A percentile compares a stretch with the other conserved stretches of the same genome.
Evolutionary conservation across 2,888 invertebrate genomes (phyloP).

Genomic region (Acanthosoma haemorrhoidale): DNA sequence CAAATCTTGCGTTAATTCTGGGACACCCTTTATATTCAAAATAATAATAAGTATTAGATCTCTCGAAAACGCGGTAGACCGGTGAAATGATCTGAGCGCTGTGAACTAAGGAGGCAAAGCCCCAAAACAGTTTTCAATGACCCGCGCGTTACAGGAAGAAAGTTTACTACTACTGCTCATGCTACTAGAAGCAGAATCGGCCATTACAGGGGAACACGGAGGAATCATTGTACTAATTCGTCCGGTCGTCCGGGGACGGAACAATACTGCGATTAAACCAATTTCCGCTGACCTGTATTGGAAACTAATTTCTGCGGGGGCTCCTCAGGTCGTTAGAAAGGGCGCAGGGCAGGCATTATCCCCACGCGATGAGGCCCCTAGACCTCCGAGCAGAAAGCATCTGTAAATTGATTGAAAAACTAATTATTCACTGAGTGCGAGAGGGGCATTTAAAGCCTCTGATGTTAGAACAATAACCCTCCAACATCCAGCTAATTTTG

Average conservation of each 20-base stretch:
- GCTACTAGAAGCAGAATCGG: no score
- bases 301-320: neutral
- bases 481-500: no score
- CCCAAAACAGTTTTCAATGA: neutral
- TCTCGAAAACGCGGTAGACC: no score
- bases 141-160: neutral
- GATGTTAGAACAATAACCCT: no score
- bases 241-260: neutral
- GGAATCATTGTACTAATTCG: slow-evolving; percentile 1
- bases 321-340: neutral
- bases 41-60: no score
- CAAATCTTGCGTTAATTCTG: no score
- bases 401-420: slow-evolving; percentile 10
- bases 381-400: neutral
- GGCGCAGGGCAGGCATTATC: neutral
- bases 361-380: neutral
- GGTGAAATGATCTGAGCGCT: no score
- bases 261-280: neutral
- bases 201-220: neutral
- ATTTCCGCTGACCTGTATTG: slow-evolving; percentile 9
- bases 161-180: neutral
- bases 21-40: no score
- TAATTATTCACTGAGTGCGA: slow-evolving; percentile 5
- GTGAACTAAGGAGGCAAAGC: no score
- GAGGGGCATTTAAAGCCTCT: no score